Evolutionary conservation across 1,140 invertebrate genomes (phyloP).

Genomic region (Mactra quadrangularis): DNA sequence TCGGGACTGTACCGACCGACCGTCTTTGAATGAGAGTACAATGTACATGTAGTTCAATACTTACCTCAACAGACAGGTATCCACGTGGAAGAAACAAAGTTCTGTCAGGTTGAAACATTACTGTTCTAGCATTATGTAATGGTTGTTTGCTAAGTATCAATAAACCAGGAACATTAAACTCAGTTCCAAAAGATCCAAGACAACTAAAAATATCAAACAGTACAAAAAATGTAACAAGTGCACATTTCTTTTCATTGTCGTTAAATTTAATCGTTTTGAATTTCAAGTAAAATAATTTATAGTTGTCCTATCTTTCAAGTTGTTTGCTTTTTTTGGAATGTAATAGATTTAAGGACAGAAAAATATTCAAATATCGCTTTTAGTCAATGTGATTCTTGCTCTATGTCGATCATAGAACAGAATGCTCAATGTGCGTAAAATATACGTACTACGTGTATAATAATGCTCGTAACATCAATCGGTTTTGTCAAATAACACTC

Average conservation of each 20-base stretch:
- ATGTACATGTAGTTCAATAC: not conserved
- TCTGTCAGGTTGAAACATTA: constrained; percentile 9
- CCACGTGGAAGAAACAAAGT: constrained; percentile 50
- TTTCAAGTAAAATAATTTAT: not conserved
- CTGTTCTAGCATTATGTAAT: constrained; percentile 23
- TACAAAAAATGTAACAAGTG: not conserved
- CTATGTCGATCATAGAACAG: too few relatives aligned
- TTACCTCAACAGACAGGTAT: constrained; percentile 58
- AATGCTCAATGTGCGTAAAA: too few relatives aligned
- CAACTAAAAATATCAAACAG: constrained; percentile 17
- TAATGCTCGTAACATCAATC: too few relatives aligned
- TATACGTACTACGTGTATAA: too few relatives aligned
- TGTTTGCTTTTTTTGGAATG: not conserved
- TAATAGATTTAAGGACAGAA: too few relatives aligned
- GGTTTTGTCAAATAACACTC: too few relatives aligned
- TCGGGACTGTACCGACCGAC: constrained; percentile 37
- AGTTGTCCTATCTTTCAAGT: not conserved
- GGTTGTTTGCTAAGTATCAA: constrained; percentile 54
- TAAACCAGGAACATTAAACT: constrained; percentile 59
- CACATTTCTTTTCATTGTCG: not conserved
- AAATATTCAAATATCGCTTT: too few relatives aligned
- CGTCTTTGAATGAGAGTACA: constrained; percentile 38
- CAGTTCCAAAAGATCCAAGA: constrained; percentile 18
- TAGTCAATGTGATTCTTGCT: too few relatives aligned
- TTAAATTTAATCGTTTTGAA: not conserved